Evolutionary conservation across 2,797 vertebrate species (phyloP).

Genomic region (Agapornis canus): DNA sequence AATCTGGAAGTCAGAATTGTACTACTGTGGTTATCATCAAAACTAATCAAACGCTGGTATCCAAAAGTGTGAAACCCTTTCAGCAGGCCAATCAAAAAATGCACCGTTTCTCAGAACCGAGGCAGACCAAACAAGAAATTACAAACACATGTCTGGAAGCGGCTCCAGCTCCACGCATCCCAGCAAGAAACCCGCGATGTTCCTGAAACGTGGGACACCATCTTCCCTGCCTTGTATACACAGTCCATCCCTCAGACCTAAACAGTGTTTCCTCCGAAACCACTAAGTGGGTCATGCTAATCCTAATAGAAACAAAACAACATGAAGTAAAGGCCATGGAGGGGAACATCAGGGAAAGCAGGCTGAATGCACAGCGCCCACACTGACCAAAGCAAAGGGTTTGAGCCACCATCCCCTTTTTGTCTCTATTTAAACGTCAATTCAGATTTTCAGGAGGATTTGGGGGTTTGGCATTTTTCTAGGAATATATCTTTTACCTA

Average conservation of each 20-base stretch:
- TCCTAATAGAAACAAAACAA: background rate
- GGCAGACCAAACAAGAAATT: slow-evolving; percentile 52
- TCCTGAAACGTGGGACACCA: background rate
- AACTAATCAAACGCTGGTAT: slow-evolving; percentile 12
- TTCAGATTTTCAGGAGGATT: background rate
- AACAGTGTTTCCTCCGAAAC: background rate
- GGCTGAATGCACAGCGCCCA: background rate
- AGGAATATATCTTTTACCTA: background rate
- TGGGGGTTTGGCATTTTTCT: background rate
- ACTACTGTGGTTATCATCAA: slow-evolving; percentile 70
- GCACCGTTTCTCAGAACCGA: background rate
- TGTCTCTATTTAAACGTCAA: background rate
- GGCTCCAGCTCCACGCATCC: background rate
- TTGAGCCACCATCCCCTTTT: rapidly evolving
- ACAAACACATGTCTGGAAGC: slow-evolving; percentile 58
- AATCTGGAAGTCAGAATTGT: slow-evolving; percentile 45
- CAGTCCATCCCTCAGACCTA: background rate
- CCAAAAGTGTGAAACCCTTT: slow-evolving; percentile 63
- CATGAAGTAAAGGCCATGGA: background rate
- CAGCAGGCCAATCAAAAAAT: slow-evolving; percentile 57
- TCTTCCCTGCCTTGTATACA: background rate
- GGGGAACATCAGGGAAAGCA: background rate
- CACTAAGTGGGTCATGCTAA: background rate
- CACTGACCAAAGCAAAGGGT: background rate
- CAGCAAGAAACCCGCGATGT: background rate